These are phyloP conservation scores for Cancer borealis DNA, from an alignment of 2,888 invertebrate species.

Conservation along the genomic window DNA sequence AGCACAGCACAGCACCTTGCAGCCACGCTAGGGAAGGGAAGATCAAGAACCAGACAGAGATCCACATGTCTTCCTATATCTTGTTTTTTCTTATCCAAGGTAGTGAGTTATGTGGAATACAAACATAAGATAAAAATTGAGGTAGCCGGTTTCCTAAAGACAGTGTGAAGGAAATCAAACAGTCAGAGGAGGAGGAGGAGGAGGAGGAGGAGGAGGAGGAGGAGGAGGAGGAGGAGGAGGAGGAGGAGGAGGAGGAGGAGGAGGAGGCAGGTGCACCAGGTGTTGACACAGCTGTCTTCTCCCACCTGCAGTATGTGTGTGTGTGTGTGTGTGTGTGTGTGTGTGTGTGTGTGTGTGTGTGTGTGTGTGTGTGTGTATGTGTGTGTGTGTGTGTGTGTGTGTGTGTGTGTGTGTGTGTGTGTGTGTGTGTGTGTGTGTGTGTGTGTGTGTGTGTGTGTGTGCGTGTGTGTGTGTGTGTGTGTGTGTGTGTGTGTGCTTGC, in stretches of 20 bases:
- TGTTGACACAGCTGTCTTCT: slow-evolving; percentile 62
- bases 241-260: slow-evolving; percentile 1
- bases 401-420: slow-evolving; percentile 34
- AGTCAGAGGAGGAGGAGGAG: neutral
- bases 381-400: slow-evolving; percentile 6
- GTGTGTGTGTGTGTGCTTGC: slow-evolving; percentile 23
- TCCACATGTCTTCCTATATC: neutral
- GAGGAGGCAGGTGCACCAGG: slow-evolving; percentile 56
- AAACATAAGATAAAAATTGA: neutral
- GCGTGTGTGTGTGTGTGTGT: slow-evolving; percentile 51
- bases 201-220: slow-evolving; percentile 5
- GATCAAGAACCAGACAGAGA: neutral
- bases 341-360: slow-evolving; percentile 52
- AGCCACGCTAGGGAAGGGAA: neutral
- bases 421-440: slow-evolving; percentile 52
- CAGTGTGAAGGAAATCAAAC: neutral
- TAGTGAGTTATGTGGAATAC: neutral
- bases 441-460: slow-evolving; percentile 53
- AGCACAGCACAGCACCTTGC: neutral
- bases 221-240: neutral
- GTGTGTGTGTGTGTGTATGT: slow-evolving; percentile 51
- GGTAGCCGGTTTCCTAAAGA: slow-evolving; percentile 17
- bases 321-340: slow-evolving; percentile 53
- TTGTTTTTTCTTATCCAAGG: neutral
- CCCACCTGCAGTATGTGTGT: slow-evolving; percentile 57